phyloP scores from a whole-genome alignment of 2,888 invertebrate genomes.

The Drosophila mimica region DNA sequence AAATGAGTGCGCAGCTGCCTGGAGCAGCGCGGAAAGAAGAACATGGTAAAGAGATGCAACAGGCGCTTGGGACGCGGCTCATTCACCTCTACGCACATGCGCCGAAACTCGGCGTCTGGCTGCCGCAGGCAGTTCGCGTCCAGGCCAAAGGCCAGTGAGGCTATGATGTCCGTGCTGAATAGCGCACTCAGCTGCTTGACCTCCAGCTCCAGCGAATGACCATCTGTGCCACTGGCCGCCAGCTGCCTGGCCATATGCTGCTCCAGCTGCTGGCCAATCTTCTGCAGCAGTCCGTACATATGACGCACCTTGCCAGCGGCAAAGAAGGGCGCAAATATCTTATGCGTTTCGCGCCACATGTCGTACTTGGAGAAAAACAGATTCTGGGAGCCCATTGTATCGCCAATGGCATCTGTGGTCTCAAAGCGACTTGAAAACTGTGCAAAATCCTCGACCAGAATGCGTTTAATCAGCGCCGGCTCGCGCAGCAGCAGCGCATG shows the following conservation, averaged over 20 bases:
- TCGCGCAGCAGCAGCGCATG: conserved; percentile 85
- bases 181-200: conserved; percentile 80
- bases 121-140: conserved; percentile 84
- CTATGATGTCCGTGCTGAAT: conserved; percentile 85
- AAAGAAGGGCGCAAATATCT: conserved; percentile 85
- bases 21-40: conserved; percentile 83
- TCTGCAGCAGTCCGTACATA: conserved; percentile 78
- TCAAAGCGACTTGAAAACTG: conserved; percentile 82
- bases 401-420: conserved; percentile 75
- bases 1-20: conserved; percentile 76
- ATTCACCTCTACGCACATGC: conserved; percentile 84
- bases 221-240: background rate
- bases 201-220: conserved; percentile 59
- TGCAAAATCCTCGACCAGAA: conserved; percentile 85
- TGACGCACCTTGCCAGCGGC: conserved; percentile 82
- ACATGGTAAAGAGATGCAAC: conserved; percentile 82
- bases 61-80: conserved; percentile 75
- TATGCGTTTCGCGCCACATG: conserved; percentile 84
- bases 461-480: conserved; percentile 84
- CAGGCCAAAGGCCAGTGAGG: conserved; percentile 85
- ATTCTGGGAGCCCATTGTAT: conserved; percentile 84
- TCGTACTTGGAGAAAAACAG: conserved; percentile 85
- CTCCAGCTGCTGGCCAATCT: conserved; percentile 79
- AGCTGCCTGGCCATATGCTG: conserved; percentile 61
- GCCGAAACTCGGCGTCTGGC: conserved; percentile 84